A percentile compares a stretch with the other conserved stretches of the same genome.
phyloP scores from a whole-genome alignment of 2,797 vertebrate genomes.

The Trematomus bernacchii region DNA sequence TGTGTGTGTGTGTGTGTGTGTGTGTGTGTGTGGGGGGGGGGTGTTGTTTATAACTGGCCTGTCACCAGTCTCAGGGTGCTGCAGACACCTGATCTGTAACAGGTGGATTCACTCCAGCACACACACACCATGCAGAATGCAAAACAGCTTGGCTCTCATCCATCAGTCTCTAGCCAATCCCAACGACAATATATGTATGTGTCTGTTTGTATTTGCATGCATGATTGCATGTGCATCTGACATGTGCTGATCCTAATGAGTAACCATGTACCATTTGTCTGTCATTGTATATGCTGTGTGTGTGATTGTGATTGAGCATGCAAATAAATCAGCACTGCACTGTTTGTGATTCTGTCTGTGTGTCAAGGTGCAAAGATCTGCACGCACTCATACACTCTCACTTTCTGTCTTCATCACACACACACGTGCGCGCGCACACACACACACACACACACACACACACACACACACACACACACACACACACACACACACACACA shows the following conservation, averaged over 20 bases:
- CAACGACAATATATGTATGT: slow-evolving; percentile 21
- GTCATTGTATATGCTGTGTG: slow-evolving; percentile 2
- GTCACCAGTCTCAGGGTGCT: slow-evolving; percentile 70
- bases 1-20: background rate
- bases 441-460: background rate
- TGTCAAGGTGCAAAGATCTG: slow-evolving; percentile 31
- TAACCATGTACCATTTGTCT: slow-evolving; percentile 24
- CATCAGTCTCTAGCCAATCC: slow-evolving; percentile 59
- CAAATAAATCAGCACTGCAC: slow-evolving; percentile 17
- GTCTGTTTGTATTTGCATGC: background rate
- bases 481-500: background rate
- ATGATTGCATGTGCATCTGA: slow-evolving; percentile 1
- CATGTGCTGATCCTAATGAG: slow-evolving; percentile 42
- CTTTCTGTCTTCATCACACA: background rate
- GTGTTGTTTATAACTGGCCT: slow-evolving; percentile 77
- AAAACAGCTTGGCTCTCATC: slow-evolving; percentile 62
- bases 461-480: slow-evolving; percentile 4
- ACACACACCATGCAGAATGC: slow-evolving; percentile 62
- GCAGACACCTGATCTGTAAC: slow-evolving; percentile 75
- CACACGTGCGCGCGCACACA: slow-evolving; percentile 11
- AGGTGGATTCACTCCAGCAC: slow-evolving; percentile 74
- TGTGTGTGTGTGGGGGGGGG: too few relatives aligned
- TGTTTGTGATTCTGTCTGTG: slow-evolving; percentile 20
- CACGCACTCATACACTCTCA: slow-evolving; percentile 19
- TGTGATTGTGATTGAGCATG: slow-evolving; percentile 16